A percentile compares a stretch with the other conserved stretches of the same genome.
Evolutionary conservation across 2,888 invertebrate genomes (phyloP).

Genomic region (Aproaerema taeniolella): DNA sequence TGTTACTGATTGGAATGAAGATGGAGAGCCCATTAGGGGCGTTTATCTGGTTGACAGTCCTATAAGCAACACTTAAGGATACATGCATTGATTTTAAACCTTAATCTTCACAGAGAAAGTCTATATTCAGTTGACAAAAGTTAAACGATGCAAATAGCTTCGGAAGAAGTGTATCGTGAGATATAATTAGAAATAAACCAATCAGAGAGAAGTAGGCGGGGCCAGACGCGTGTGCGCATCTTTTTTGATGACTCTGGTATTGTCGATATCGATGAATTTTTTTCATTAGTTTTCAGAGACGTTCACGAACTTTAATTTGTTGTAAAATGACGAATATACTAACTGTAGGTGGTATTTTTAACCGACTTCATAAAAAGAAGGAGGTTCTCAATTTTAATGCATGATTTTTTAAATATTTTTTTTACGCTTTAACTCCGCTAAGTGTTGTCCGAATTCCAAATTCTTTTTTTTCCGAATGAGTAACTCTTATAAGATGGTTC

Average conservation of each 20-base stretch:
- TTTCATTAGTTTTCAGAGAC: too few species aligned
- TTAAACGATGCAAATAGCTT: slow-evolving; percentile 74
- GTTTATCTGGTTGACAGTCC: slow-evolving; percentile 67
- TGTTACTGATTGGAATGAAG: slow-evolving; percentile 63
- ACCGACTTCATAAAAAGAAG: too few species aligned
- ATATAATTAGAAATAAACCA: slow-evolving; percentile 71
- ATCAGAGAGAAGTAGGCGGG: slow-evolving; percentile 59
- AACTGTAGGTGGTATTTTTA: too few species aligned
- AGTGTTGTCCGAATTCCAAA: too few species aligned
- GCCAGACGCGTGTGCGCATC: slow-evolving; percentile 42
- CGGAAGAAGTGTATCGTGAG: slow-evolving; percentile 44
- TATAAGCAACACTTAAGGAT: slow-evolving; percentile 40
- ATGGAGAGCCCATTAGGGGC: slow-evolving; percentile 71
- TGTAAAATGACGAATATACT: too few species aligned
- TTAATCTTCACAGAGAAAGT: slow-evolving; percentile 21
- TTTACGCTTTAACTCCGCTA: too few species aligned
- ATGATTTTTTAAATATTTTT: too few species aligned
- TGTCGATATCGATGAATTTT: slow-evolving; percentile 4
- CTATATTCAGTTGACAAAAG: slow-evolving; percentile 20
- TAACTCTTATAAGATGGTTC: too few species aligned
- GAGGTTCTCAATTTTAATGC: too few species aligned
- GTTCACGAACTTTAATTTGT: too few species aligned
- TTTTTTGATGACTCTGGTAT: slow-evolving; percentile 19
- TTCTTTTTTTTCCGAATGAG: too few species aligned
- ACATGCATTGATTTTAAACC: slow-evolving; percentile 17